phyloP scores from a whole-genome alignment of 2,888 invertebrate genomes.

The Sylvicola cinctus region DNA sequence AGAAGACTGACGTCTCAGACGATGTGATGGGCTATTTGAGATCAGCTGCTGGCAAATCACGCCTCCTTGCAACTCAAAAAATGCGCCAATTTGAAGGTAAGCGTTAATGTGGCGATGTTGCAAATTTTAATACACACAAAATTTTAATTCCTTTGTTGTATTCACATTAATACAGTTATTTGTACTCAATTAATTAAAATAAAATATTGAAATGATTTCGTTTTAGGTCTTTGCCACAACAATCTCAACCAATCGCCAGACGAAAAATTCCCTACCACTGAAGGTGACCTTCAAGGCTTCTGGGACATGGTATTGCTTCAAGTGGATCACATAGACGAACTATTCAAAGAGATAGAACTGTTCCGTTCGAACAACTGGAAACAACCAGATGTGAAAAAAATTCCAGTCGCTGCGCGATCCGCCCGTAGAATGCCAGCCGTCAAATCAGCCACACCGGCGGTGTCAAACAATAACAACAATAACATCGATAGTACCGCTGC shows the following conservation, averaged over 20 bases:
- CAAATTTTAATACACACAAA: neutral
- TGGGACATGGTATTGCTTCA: conserved; percentile 96
- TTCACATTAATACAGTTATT: neutral
- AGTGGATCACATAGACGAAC: conserved; percentile 61
- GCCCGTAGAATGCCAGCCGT: neutral
- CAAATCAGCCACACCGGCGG: conserved; percentile 11
- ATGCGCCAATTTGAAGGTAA: conserved; percentile 85
- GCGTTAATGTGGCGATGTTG: neutral
- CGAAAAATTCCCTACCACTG: conserved; percentile 73
- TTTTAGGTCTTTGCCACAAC: conserved; percentile 41
- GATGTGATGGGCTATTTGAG: conserved; percentile 67
- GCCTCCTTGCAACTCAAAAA: conserved; percentile 73
- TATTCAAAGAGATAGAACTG: conserved; percentile 47
- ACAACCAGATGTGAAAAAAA: conserved; percentile 17
- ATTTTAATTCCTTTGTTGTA: too few species aligned
- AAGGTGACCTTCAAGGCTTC: conserved; percentile 82
- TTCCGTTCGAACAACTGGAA: conserved; percentile 48
- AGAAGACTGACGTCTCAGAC: conserved; percentile 37
- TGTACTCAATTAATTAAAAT: neutral
- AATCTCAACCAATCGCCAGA: conserved; percentile 43
- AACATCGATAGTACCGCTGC: neutral
- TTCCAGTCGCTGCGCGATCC: neutral
- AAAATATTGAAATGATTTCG: conserved; percentile 3
- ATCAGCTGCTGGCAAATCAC: conserved; percentile 79
- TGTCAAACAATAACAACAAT: conserved; percentile 7